Base-by-base conservation (phyloP, 2,113 vertebrate species). In the Sylvilagus bachmani region DNA sequence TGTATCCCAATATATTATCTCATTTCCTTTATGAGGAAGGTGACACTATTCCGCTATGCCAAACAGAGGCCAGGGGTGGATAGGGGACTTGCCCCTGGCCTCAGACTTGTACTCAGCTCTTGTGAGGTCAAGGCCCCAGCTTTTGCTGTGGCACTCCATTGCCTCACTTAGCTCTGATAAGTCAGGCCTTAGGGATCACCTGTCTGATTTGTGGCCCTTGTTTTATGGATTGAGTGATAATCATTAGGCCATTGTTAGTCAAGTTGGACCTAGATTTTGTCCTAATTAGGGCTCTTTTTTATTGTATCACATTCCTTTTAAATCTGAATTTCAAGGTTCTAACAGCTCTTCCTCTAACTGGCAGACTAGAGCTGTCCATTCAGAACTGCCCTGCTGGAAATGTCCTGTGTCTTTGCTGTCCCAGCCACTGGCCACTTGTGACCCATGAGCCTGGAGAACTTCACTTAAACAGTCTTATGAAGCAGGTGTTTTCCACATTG, bases 251-350 rank as follows among this genome's bases (percentile, higher is more conserved):
- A 27, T 73, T 64, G 73, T 80, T 87, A 80, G 61, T 88, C 74
- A 83, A 90, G 51, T 14, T 66, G 55, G 49, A 51, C 75, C 85
- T 85, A 17, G 1, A 62, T 89, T 95, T 51, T 75, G 86, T 91
- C 74, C 69, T 19, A 25, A 55, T 94, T 94, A 79, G n/a, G 79
- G 61, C 36, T 89, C 25, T 70, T 92, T 69, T 36, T 44, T 44
- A 87, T 44, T 80, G 91, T 61, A 66, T 75, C 12, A 1, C 38
- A 71, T 64, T 25, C 33, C 13, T 66, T 90, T 94, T 24, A 83
- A 58, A 77, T 85, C 22, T 53, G 92, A 75, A 88, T 88, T 69
- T 49, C 38, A 81, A 44, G 71, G 55, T 49, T 33, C 49, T 67
- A 70, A 4, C 36, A 36, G 6, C 62, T 90, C 44, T 93, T 81